Evolutionary conservation across 37 sponge, comb jelly and placozoan species (phyloP), one percentile per base, ranked within the genome.

Genomic region (Corticium candelabrum): DNA sequence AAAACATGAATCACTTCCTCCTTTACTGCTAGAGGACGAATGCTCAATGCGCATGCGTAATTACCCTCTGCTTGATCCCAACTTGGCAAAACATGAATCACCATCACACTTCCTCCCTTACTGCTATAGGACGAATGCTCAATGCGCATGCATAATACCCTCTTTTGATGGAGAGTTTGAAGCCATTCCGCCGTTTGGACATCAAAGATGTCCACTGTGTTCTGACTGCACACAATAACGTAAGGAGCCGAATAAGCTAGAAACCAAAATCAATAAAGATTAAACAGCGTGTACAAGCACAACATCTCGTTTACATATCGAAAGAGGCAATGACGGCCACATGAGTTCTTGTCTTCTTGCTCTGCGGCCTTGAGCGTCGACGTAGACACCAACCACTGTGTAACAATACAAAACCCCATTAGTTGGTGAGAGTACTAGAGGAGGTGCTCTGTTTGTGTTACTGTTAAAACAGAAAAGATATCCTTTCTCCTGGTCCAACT

Each of bases 401-500:
- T 29, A 15, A 31, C 74, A 71, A 29, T 31, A 11, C 7, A 71
- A 71, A 15, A 71, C 7, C n/a, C n/a, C n/a, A n/a, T n/a, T n/a
- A n/a, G n/a, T n/a, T n/a, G n/a, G n/a, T n/a, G n/a, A n/a, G n/a
- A n/a, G n/a, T n/a, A n/a, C n/a, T n/a, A n/a, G 21, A 71, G 21
- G 29, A n/a, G 7, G 27, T 71, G 35, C 11, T 29, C 72, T 75
- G 41, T 34, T 37, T 3, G 3, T 68, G 82, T 85, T 36, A 96
- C 96, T 77, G 84, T 92, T 85, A 84, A 96, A 96, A 76, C 99
- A 98, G 39, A 98, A 89, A 11, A 98, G 81, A 78, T 90, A 98
- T 67, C 94, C 99, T 69, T 89, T 81, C n/a, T n/a, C 90, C 75
- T 82, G 82, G 33, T 86, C 89, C 68, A 98, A 81, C 82, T 98